Percentiles rank a stretch among this genome's conserved stretches.
These are phyloP conservation scores for Rhagophthalmus giganteus DNA, from an alignment of 2,888 invertebrate genomes.

Conservation along the genomic window DNA sequence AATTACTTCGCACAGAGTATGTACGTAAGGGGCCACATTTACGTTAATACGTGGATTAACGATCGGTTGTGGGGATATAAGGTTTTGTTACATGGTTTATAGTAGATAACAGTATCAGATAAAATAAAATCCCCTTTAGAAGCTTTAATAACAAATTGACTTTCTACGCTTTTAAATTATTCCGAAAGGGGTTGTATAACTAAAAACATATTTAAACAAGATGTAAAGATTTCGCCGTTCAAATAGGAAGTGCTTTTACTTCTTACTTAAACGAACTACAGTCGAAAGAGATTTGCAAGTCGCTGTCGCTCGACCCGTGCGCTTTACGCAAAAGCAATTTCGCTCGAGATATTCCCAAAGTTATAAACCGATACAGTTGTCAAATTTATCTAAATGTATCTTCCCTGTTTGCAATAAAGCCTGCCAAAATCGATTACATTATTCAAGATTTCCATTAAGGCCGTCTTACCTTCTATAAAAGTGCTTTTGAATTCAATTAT, in stretches of 20 bases:
- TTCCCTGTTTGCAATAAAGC: conserved; percentile 12
- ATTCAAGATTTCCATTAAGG: conserved; percentile 19
- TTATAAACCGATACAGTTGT: conserved; percentile 25
- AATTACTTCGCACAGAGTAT: conserved; percentile 26
- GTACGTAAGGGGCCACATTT: conserved; percentile 21
- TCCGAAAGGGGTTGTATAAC: no score
- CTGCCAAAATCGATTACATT: conserved; percentile 12
- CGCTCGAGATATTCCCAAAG: conserved; percentile 14
- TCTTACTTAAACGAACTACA: no score
- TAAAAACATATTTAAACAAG: no score
- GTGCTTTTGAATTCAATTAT: conserved; percentile 17
- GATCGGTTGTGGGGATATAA: conserved; percentile 8
- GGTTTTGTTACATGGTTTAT: not conserved
- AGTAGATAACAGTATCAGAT: not conserved
- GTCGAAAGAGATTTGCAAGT: conserved; percentile 11
- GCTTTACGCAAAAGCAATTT: conserved; percentile 24
- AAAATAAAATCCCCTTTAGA: not conserved
- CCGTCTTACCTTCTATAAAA: no score
- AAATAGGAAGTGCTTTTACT: no score
- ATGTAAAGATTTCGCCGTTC: conserved; percentile 1
- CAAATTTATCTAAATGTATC: conserved; percentile 24
- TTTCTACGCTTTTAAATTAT: no score
- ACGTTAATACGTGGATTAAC: conserved; percentile 21
- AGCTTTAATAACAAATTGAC: no score
- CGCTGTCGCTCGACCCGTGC: conserved; percentile 17